Evolutionary conservation across 1,140 invertebrate species (phyloP).

Genomic region (Solen grandis): DNA sequence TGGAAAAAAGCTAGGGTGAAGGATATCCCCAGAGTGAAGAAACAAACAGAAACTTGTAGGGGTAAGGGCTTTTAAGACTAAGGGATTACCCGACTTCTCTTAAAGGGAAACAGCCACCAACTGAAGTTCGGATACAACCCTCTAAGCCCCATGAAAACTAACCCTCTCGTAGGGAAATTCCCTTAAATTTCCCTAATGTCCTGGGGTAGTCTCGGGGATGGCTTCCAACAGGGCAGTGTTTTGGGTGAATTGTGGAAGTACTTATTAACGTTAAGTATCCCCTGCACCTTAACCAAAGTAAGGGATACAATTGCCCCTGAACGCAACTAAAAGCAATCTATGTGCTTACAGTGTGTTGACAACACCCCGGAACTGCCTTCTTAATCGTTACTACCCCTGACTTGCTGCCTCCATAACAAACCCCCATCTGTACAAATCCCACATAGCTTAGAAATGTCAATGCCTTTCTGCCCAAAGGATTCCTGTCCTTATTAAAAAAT

Average conservation of each 20-base stretch:
- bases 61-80: conserved; percentile 21
- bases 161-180: conserved; percentile 50
- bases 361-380: conserved; percentile 7
- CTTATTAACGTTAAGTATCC: conserved; percentile 48
- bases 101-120: conserved; percentile 29
- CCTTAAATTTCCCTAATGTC: conserved; percentile 5
- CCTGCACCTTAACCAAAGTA: no score
- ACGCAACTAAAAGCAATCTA: no score
- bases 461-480: background rate
- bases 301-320: conserved; percentile 3
- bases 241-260: conserved; percentile 36
- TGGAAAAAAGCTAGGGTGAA: background rate
- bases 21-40: background rate
- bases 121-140: conserved; percentile 25
- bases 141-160: conserved; percentile 39
- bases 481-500: background rate
- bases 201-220: background rate
- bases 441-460: conserved; percentile 6
- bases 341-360: conserved; percentile 40
- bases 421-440: conserved; percentile 25
- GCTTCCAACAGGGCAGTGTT: conserved; percentile 22
- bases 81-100: conserved; percentile 30
- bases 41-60: conserved; percentile 21
- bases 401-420: conserved; percentile 29
- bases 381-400: conserved; percentile 49